phyloP scores from a whole-genome alignment of 2,113 vertebrate genomes.

The Erinaceus europaeus region DNA sequence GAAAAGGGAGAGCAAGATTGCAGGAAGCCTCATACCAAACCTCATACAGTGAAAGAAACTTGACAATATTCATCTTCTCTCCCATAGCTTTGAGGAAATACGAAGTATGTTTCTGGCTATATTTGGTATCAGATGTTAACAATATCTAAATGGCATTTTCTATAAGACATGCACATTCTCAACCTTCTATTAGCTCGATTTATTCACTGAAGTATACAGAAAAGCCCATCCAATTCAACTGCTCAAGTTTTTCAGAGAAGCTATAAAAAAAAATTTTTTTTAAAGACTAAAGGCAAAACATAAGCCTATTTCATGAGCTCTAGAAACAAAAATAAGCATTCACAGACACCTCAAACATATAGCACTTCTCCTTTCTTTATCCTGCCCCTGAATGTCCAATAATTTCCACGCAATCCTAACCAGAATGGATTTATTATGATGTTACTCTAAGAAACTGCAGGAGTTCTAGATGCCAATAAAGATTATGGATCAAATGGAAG shows the following conservation, averaged over 20 bases:
- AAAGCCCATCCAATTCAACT: conserved; percentile 52
- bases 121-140: conserved; percentile 3
- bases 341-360: conserved; percentile 30
- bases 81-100: too few relatives aligned
- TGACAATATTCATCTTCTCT: neutral
- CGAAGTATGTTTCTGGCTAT: too few relatives aligned
- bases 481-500: conserved; percentile 76
- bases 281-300: conserved; percentile 28
- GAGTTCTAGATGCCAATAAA: conserved; percentile 78
- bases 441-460: conserved; percentile 71
- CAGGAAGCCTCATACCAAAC: neutral
- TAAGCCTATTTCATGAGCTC: neutral
- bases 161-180: neutral
- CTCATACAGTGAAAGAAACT: neutral
- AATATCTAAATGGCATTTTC: conserved; percentile 35
- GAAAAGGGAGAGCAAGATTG: neutral
- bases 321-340: conserved; percentile 43
- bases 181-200: neutral
- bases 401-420: conserved; percentile 57
- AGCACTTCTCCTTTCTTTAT: conserved; percentile 53
- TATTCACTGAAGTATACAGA: conserved; percentile 49
- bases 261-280: neutral
- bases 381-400: conserved; percentile 3
- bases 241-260: conserved; percentile 43
- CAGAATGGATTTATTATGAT: conserved; percentile 69